Percentiles rank a stretch among this genome's conserved stretches.
These are phyloP conservation scores for Micromys minutus DNA, from an alignment of 2,113 vertebrate species.

Conservation along the genomic window DNA sequence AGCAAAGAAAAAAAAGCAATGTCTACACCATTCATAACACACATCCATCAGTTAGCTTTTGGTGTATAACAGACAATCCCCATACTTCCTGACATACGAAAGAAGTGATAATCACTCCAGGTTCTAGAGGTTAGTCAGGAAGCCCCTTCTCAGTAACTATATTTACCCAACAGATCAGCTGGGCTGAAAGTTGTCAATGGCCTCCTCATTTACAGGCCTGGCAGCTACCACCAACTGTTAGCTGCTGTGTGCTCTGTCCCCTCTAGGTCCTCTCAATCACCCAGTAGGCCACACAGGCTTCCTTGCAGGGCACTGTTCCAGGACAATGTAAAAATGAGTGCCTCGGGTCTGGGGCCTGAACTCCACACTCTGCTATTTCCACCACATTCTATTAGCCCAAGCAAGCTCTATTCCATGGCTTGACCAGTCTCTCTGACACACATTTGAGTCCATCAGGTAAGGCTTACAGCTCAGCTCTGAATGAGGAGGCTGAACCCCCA, in stretches of 20 bases:
- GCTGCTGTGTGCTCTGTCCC: not conserved
- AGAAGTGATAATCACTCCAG: not conserved
- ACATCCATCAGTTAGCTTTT: not conserved
- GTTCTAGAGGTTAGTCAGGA: not conserved
- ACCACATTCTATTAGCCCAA: not conserved
- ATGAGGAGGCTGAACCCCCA: not conserved
- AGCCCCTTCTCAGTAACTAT: slow-evolving; percentile 1
- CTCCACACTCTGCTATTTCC: not conserved
- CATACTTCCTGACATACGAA: not conserved
- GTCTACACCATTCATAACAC: not conserved
- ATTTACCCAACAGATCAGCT: not conserved
- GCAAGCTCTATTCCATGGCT: not conserved
- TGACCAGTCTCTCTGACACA: not conserved
- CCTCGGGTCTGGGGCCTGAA: not conserved
- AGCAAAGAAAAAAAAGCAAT: not conserved
- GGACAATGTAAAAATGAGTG: not conserved
- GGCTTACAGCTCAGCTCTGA: not conserved
- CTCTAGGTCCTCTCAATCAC: not conserved
- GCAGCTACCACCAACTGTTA: not conserved
- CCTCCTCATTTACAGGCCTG: not conserved
- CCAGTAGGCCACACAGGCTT: not conserved
- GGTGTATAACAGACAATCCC: slow-evolving; percentile 13
- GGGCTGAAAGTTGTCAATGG: not conserved
- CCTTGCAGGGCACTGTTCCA: not conserved
- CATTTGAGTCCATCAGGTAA: not conserved